Evolutionary conservation across 2,797 vertebrate genomes (phyloP).

Genomic region (Otolemur crassicaudatus): DNA sequence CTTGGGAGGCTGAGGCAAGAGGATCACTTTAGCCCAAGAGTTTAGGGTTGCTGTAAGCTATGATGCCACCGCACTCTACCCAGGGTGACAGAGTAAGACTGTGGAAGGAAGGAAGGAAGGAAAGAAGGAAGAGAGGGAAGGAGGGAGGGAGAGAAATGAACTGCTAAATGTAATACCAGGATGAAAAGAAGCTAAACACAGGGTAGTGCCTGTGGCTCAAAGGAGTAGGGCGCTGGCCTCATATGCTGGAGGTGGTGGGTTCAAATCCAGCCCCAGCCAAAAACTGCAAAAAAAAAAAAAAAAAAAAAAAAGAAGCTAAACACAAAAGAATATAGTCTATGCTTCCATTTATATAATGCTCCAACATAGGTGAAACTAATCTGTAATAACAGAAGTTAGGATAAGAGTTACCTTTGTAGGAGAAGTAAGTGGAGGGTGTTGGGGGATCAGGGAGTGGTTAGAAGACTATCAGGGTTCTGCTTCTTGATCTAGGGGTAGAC

Average conservation of each 20-base stretch:
- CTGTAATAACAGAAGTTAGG: background rate
- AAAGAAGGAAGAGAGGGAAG: too few relatives aligned
- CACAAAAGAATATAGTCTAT: background rate
- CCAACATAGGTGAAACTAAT: background rate
- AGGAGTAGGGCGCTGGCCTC: too few relatives aligned
- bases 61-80: too few relatives aligned
- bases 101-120: too few relatives aligned
- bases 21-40: too few relatives aligned
- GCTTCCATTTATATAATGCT: background rate
- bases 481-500: background rate
- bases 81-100: too few relatives aligned
- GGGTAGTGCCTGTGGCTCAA: too few relatives aligned
- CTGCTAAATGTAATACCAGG: background rate
- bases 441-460: accelerated
- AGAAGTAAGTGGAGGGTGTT: background rate
- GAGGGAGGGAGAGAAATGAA: background rate
- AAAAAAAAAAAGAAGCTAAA: background rate
- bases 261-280: too few relatives aligned
- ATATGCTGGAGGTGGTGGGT: too few relatives aligned
- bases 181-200: background rate
- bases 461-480: background rate
- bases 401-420: background rate
- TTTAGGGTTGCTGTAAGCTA: too few relatives aligned
- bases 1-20: too few relatives aligned
- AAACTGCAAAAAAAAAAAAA: too few relatives aligned